Evolutionary conservation across 2,797 vertebrate genomes (phyloP), one percentile per base, ranked within the genome.

Genomic region (Spinus pinus): DNA sequence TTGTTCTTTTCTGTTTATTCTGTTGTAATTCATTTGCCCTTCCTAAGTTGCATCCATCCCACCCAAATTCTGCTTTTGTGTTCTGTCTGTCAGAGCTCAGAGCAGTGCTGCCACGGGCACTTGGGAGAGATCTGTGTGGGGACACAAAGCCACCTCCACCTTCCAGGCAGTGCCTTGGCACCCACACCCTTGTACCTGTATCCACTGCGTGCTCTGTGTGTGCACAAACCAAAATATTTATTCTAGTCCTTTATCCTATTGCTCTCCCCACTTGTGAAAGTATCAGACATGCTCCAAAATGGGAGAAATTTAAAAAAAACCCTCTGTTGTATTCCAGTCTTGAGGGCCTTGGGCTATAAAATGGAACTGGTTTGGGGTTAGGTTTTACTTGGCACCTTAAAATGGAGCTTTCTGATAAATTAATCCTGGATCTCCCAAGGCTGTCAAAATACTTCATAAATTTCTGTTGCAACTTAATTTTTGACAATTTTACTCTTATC

Each of bases 121-220:
- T 6, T 12, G 33, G 28, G 69, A 65, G 18, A 23, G 27, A 22
- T 15, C 17, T 2, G 0, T 6, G 3, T 21, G 65, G 49, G 9
- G 23, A 18, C 65, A 41, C 46, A 10, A 17, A 53, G 13, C 12
- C 10, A 3, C 15, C n/a, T 46, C 7, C 2, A 9, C 5, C 0
- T n/a, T 22, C 28, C 25, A 10, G 10, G 33, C 46, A 25, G 37
- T 16, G 21, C 50, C 66, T 51, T 11, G 58, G 53, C 30, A 47
- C 54, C 41, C 47, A 20, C 41, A 18, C 20, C n/a, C 42, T 35
- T 31, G 49, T 62, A 25, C n/a, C 75, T 37, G 9, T 14, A 8
- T 14, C 65, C 70, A 9, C 30, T 5, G 27, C 0, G 0, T 31
- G 18, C 44, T 61, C 33, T 33, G 4, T 1, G 5, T 35, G 30